Conservation (phyloP, 2,797 vertebrate genomes). For the Danio aesculapii region DNA sequence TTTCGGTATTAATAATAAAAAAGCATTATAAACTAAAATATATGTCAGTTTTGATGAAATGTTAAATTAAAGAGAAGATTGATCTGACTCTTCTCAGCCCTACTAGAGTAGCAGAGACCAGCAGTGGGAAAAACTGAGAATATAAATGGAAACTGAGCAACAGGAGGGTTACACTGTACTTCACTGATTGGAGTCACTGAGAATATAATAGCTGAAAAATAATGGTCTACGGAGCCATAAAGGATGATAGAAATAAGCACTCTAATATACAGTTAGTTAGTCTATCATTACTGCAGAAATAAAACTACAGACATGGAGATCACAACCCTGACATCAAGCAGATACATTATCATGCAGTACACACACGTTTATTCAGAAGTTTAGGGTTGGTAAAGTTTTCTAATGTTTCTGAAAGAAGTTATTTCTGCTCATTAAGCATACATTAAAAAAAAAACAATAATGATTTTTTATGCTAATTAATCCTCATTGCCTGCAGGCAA, state of each 20-base stretch:
- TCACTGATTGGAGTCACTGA: conserved; percentile 8
- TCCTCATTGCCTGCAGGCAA: no score
- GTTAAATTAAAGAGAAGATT: background rate
- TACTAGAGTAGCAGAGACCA: background rate
- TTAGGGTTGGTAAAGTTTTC: background rate
- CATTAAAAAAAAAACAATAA: background rate
- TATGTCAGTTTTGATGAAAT: background rate
- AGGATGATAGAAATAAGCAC: background rate
- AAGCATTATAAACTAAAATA: background rate
- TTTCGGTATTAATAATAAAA: background rate
- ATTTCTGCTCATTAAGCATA: background rate
- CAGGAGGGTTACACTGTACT: background rate
- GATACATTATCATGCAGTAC: background rate
- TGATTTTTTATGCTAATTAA: no score
- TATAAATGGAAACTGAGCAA: conserved; percentile 6
- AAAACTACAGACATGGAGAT: background rate
- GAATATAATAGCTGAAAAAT: conserved; percentile 1
- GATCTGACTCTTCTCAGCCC: conserved; percentile 11
- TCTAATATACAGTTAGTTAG: background rate
- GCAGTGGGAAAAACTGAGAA: background rate
- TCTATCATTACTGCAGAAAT: background rate
- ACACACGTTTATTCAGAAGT: background rate
- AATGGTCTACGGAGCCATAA: background rate
- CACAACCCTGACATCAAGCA: background rate
- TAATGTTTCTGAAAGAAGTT: background rate